Base-by-base conservation (phyloP, 2,797 vertebrate species). In the Limnodromus scolopaceus region DNA sequence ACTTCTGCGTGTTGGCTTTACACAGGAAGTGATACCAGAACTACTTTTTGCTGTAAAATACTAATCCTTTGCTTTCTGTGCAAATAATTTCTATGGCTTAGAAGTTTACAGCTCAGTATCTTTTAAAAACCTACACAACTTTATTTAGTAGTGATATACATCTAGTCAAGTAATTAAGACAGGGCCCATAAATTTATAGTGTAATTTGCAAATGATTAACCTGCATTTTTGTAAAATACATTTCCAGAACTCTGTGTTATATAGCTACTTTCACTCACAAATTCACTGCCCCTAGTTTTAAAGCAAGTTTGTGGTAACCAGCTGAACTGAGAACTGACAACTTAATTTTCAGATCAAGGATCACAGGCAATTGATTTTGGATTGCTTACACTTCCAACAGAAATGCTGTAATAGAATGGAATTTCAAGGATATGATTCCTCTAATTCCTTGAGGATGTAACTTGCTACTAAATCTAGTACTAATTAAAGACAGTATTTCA, bases 401-500 rank as follows among this genome's bases (percentile, higher is more conserved):
- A 86, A 93, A 85, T 51, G 54, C 74, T 87, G 27, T 74, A 72
- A 65, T 10, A 34, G 57, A 95, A 66, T 23, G 36, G 36, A 92
- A 87, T 82, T 64, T 60, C 20, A 89, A 61, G 38, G 77, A 16
- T 30, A 60, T 3, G 6, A 88, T 69, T 87, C 13, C 13, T 66
- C 41, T 46, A 77, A 63, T 57, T 90, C 57, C 65, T 65, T 78
- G 38, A 66, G 51, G 46, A 83, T 76, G 32, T 55, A 84, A 79
- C 32, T 92, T 83, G 57, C 70, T 76, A 64, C 57, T 93, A 51
- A 83, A 49, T 63, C 49, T 43, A 85, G 46, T 86, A 92, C 34
- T 49, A 95, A 97, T 92, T 76, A 93, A 95, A 93, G 36, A 89
- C 5, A 53, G 84, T 75, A 79, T 81, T 92, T 95, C 86, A 88